Percentiles rank a stretch among this genome's conserved stretches.
phyloP scores from a whole-genome alignment of 2,113 vertebrate species.

The Philantomba maxwellii region DNA sequence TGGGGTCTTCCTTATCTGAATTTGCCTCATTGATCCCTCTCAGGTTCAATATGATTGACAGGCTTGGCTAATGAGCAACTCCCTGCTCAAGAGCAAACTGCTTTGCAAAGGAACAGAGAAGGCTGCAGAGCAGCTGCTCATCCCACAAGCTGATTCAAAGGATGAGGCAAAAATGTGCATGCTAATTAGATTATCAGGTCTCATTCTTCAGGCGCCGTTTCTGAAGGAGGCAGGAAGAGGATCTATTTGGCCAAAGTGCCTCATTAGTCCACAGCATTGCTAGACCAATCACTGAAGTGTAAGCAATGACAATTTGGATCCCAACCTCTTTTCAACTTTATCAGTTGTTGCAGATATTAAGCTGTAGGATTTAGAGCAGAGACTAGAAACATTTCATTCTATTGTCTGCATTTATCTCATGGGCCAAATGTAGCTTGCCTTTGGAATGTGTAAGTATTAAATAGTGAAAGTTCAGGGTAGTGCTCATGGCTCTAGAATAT shows the following conservation, averaged over 20 bases:
- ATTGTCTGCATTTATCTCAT: slow-evolving; percentile 26
- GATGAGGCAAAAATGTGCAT: neutral
- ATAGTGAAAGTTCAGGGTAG: neutral
- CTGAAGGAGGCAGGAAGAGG: neutral
- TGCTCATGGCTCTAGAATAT: neutral
- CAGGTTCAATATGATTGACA: neutral
- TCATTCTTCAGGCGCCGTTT: neutral
- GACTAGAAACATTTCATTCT: slow-evolving; percentile 37
- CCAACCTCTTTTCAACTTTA: neutral
- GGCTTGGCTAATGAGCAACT: neutral
- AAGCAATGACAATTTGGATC: neutral
- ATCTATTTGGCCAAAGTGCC: neutral
- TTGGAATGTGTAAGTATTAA: neutral
- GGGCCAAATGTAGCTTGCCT: neutral
- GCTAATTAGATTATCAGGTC: neutral
- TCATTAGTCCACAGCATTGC: neutral
- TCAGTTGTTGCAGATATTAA: slow-evolving; percentile 30
- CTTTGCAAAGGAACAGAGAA: neutral
- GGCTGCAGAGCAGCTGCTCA: neutral
- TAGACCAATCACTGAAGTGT: neutral
- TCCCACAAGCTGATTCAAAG: neutral
- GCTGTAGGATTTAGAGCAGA: slow-evolving; percentile 27
- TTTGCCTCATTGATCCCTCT: neutral
- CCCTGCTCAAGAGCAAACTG: neutral
- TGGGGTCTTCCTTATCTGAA: neutral